Conservation (phyloP, 2,113 vertebrate genomes). For the Strigops habroptila region DNA sequence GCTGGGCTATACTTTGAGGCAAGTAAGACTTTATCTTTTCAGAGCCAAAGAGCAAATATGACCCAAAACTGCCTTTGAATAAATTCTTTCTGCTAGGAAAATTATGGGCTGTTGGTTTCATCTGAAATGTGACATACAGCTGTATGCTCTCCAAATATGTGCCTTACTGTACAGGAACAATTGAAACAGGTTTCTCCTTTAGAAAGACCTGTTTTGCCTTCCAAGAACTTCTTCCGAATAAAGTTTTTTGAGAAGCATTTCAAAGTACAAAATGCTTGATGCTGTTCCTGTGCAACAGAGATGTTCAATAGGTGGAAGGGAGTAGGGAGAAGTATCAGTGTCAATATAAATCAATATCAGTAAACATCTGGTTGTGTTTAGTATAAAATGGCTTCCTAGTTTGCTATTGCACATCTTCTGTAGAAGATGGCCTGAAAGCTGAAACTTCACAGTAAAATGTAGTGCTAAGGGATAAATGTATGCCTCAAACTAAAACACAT, state of each 20-base stretch:
- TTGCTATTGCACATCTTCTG: not conserved
- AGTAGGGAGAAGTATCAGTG: not conserved
- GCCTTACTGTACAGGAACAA: not conserved
- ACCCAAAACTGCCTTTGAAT: constrained; percentile 8
- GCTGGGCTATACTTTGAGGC: not conserved
- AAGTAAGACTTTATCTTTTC: not conserved
- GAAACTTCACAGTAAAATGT: not conserved
- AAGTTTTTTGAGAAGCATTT: not conserved
- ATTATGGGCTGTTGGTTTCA: not conserved
- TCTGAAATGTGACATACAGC: not conserved
- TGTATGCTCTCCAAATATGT: not conserved
- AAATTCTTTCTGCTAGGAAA: not conserved
- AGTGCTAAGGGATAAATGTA: not conserved
- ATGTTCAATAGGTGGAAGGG: not conserved
- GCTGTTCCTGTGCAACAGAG: fast-evolving
- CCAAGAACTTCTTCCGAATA: not conserved
- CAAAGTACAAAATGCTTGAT: not conserved
- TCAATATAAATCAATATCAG: not conserved
- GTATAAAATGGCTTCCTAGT: not conserved
- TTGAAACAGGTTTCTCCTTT: not conserved
- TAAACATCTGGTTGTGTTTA: not conserved
- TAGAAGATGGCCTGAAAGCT: not conserved
- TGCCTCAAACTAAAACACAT: not conserved
- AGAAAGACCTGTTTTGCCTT: not conserved
- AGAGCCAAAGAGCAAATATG: not conserved